Base-by-base conservation (phyloP, 2,113 vertebrate genomes). In the Arvicanthis niloticus region DNA sequence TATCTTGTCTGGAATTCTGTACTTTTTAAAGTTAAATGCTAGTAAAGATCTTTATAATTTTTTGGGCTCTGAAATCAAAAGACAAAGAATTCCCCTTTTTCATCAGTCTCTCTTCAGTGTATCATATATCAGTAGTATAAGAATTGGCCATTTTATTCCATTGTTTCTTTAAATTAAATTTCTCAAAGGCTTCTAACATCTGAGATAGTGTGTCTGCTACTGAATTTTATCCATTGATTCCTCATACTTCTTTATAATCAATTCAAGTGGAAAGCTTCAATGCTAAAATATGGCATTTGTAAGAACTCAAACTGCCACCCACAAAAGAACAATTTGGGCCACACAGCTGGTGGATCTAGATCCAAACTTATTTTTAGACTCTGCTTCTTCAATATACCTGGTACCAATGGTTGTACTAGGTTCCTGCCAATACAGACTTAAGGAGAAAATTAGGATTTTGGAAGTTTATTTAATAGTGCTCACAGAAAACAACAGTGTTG, bases 161-260 rank as follows among this genome's bases (percentile, higher is more conserved):
- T 51, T 90, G 31, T n/a, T 9, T 3, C 76, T 84, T 26, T 85
- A 95, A 62, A 60, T 92, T 56, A 62, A 65, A 40, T n/a, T 60
- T 88, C 19, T 88, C 22, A 16, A 88, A 72, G 91, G 53, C 8
- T 21, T 77, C 53, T 91, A 60, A 85, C 62, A 73, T 31, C 37
- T 68, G 62, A 91, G 81, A 91, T 48, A 78, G 37, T 53, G 40
- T 29, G 95, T 58, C 62, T 97, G 62, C 37, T 89, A 31, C 15
- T 82, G 26, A 5, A 58, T 84, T 93, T 91, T 89, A 78, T 93
- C 96, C 53, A 87, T 78, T 90, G 85, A 94, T 95, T 96, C 93
- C 70, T 42, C 62, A 95, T 78, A 62, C 40, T 12, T 53, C 62
- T 96, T 89, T 89, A 42, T 40, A 97, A 87, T 95, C 37, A 84